Percentiles rank a stretch among this genome's conserved stretches.
These are phyloP conservation scores for Sipha maydis DNA, from an alignment of 2,888 invertebrate species.

Conservation along the genomic window DNA sequence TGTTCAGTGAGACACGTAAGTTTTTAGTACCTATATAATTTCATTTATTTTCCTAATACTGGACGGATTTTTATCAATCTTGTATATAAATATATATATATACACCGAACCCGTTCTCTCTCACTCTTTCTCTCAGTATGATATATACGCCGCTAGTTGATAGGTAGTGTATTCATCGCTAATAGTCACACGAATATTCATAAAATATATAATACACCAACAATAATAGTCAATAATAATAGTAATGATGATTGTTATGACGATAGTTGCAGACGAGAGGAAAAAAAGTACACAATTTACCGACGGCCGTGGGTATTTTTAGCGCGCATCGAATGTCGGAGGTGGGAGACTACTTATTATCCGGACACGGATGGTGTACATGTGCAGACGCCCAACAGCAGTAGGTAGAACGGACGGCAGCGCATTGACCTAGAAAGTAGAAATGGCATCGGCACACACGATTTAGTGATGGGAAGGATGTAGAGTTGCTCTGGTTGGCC, in stretches of 20 bases:
- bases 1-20: too few species aligned
- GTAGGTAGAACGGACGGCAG: neutral
- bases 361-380: conserved; percentile 6
- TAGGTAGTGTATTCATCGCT: too few species aligned
- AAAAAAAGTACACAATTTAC: neutral
- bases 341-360: neutral
- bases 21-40: too few species aligned
- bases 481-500: conserved; percentile 57
- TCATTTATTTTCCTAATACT: too few species aligned
- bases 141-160: too few species aligned
- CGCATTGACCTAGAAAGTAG: conserved; percentile 60
- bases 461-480: conserved; percentile 46
- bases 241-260: neutral
- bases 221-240: neutral
- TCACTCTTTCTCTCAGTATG: too few species aligned
- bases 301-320: neutral
- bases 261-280: neutral
- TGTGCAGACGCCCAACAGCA: conserved; percentile 15
- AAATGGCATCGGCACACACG: conserved; percentile 59
- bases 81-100: too few species aligned
- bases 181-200: too few species aligned
- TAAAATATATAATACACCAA: too few species aligned
- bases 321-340: neutral
- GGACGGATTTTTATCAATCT: too few species aligned
- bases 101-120: too few species aligned